Base-by-base conservation (phyloP, 2,888 invertebrate species). In the Dascillus cervinus region DNA sequence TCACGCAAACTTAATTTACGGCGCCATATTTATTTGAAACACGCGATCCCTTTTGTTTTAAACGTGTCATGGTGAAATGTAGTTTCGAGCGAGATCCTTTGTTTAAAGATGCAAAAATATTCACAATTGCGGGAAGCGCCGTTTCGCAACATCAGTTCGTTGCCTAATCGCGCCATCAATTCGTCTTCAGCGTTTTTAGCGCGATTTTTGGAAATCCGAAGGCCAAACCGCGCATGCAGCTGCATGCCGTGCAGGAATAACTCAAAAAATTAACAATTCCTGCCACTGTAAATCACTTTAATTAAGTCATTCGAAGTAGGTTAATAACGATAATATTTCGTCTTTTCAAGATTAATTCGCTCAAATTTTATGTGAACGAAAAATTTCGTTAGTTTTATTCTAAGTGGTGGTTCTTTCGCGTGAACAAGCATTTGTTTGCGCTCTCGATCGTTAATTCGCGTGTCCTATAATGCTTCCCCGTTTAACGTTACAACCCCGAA, bases 351-450 rank as follows among this genome's bases (percentile, higher is more conserved):
- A n/a, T n/a, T n/a, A n/a, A n/a, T n/a, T n/a, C n/a, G n/a, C n/a
- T n/a, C n/a, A n/a, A n/a, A n/a, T n/a, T n/a, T n/a, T n/a, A n/a
- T n/a, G n/a, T n/a, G n/a, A n/a, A n/a, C n/a, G n/a, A n/a, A n/a
- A n/a, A 52, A 55, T 52, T 55, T 54, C 53, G 55, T 55, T 57
- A 56, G 58, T 58, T 53, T 58, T 55, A 56, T 38, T 17, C 11
- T 60, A 63, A 63, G 62, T 62, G 62, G 62, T 58, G 53, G 61
- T 64, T 62, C 60, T 61, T 64, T 64, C 61, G 62, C 62, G 62
- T 62, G 64, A 64, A 63, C 62, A 59, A 63, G 62, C 64, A 62
- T 64, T 64, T 64, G 64, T 64, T 62, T 61, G 62, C 58, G 62
- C 62, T 60, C 60, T 57, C 60, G 62, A 64, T 64, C 56, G 62